Conservation (phyloP, 2,888 invertebrate species). For the Acheta domesticus region DNA sequence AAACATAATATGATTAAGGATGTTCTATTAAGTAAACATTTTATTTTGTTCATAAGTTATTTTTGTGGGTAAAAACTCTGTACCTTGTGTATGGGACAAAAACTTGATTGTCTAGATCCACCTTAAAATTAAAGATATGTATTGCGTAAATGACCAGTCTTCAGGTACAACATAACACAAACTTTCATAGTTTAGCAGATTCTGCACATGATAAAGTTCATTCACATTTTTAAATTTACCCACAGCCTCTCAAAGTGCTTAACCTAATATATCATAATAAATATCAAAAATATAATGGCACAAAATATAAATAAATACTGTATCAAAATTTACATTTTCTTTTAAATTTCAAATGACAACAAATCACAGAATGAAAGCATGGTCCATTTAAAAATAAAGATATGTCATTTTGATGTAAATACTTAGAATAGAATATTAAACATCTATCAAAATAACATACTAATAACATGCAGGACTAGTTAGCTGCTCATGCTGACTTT, state of each 20-base stretch:
- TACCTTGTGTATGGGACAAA: background rate
- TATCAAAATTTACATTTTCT: constrained; percentile 18
- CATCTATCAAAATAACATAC: background rate
- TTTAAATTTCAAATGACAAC: constrained; percentile 4
- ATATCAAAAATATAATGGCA: constrained; percentile 4
- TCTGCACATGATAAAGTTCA: background rate
- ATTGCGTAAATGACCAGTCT: constrained; percentile 7
- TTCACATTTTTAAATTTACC: background rate
- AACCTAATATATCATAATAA: constrained; percentile 2
- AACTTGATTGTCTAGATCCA: constrained; percentile 2
- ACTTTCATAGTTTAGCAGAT: background rate
- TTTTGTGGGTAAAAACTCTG: background rate
- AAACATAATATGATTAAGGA: too few relatives aligned
- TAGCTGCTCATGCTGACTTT: constrained; percentile 56
- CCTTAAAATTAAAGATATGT: constrained; percentile 18
- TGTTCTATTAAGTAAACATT: too few relatives aligned
- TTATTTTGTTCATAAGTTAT: background rate
- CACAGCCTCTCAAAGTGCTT: constrained; percentile 2
- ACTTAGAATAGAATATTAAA: constrained; percentile 1
- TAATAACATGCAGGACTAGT: constrained; percentile 26
- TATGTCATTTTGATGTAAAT: constrained; percentile 6
- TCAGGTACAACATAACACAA: constrained; percentile 18
- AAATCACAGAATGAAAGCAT: constrained; percentile 18
- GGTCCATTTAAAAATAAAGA: constrained; percentile 11
- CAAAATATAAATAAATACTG: constrained; percentile 18